A percentile compares a stretch with the other conserved stretches of the same genome.
Evolutionary conservation across 2,888 invertebrate species (phyloP).

Genomic region (Yponomeuta plumbellus): DNA sequence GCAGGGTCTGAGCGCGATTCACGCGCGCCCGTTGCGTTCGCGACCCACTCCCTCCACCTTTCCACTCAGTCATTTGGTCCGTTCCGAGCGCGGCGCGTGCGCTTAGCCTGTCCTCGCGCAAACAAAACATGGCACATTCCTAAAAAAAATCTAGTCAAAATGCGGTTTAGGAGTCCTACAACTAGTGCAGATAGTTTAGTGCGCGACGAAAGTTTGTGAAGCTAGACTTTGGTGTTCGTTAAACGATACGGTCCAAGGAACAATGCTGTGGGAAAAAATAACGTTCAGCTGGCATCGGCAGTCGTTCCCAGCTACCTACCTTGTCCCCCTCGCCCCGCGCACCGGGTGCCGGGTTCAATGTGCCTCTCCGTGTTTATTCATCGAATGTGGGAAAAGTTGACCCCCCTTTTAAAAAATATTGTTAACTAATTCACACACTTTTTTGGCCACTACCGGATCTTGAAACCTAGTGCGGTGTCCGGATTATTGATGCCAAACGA

Average conservation of each 20-base stretch:
- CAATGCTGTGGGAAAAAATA: constrained; percentile 78
- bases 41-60: constrained; percentile 24
- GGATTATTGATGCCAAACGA: not conserved
- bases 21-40: constrained; percentile 47
- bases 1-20: constrained; percentile 61
- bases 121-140: constrained; percentile 39
- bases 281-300: constrained; percentile 76
- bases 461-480: not conserved
- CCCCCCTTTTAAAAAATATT: constrained; percentile 69
- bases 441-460: constrained; percentile 53
- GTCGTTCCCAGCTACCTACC: constrained; percentile 75
- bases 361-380: constrained; percentile 75
- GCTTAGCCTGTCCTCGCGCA: constrained; percentile 40
- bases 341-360: constrained; percentile 73
- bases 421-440: constrained; percentile 74
- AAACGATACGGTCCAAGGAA: constrained; percentile 71
- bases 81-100: constrained; percentile 69
- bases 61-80: constrained; percentile 56
- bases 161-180: constrained; percentile 50
- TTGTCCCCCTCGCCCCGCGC: constrained; percentile 66
- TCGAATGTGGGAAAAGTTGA: constrained; percentile 77
- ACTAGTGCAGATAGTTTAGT: constrained; percentile 25
- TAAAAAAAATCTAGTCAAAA: constrained; percentile 53
- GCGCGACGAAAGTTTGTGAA: not conserved
- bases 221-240: constrained; percentile 30